Evolutionary conservation across 1,140 invertebrate species (phyloP).

Genomic region (Scaptomyza pallida): DNA sequence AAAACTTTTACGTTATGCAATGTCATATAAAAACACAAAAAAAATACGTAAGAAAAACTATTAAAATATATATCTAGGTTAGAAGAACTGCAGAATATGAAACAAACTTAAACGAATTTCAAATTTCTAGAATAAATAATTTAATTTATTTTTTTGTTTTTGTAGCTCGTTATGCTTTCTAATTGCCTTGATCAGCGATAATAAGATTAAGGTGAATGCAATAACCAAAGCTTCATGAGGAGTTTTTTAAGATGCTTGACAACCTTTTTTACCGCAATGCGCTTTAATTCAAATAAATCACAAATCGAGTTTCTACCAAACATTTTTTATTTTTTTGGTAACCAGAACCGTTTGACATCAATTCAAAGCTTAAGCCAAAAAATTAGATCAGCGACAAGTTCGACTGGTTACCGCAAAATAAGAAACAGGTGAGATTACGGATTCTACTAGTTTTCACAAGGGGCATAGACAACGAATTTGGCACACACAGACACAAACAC

Average conservation of each 20-base stretch:
- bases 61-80: too few relatives aligned
- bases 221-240: too few relatives aligned
- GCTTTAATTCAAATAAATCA: slow-evolving; percentile 13
- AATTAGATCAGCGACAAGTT: slow-evolving; percentile 42
- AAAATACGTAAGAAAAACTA: too few relatives aligned
- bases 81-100: too few relatives aligned
- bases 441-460: slow-evolving; percentile 29
- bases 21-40: too few relatives aligned
- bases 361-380: slow-evolving; percentile 15
- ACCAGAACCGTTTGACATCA: slow-evolving; percentile 42
- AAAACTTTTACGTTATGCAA: too few relatives aligned
- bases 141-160: not conserved
- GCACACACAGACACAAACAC: too few relatives aligned
- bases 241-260: too few relatives aligned
- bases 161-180: not conserved
- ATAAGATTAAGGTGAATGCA: too few relatives aligned
- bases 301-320: slow-evolving; percentile 7
- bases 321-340: not conserved
- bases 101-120: too few relatives aligned
- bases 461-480: slow-evolving; percentile 57
- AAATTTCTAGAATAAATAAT: not conserved
- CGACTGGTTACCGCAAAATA: slow-evolving; percentile 17
- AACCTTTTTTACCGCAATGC: too few relatives aligned
- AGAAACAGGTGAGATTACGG: slow-evolving; percentile 31
- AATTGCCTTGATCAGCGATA: not conserved